A percentile compares a stretch with the other conserved stretches of the same genome.
phyloP scores from a whole-genome alignment of 1,140 invertebrate species.

The Sinonovacula constricta region DNA sequence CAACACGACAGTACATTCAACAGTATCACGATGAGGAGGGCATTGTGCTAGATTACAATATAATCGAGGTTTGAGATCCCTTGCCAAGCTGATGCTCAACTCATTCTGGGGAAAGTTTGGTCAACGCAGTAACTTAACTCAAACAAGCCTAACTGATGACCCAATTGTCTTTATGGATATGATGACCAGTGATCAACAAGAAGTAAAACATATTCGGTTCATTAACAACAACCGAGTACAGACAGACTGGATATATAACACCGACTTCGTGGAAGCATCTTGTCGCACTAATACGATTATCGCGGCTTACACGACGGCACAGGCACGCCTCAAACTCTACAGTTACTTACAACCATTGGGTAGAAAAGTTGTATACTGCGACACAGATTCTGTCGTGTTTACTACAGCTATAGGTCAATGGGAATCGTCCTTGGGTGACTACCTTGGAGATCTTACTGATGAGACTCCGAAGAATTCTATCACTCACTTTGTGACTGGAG shows the following conservation, averaged over 20 bases:
- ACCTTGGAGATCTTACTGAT: background rate
- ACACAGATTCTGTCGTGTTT: background rate
- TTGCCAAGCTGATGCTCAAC: constrained; percentile 59
- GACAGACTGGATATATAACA: constrained; percentile 3
- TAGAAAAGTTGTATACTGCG: background rate
- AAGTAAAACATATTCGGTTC: constrained; percentile 22
- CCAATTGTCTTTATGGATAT: constrained; percentile 57
- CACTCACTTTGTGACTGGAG: constrained; percentile 23
- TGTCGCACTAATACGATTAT: constrained; percentile 69
- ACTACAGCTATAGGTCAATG: background rate
- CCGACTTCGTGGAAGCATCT: background rate
- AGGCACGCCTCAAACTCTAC: constrained; percentile 52
- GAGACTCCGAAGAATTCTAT: background rate
- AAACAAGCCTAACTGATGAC: constrained; percentile 9
- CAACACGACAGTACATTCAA: constrained; percentile 66
- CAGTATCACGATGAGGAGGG: constrained; percentile 72
- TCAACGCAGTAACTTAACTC: no score
- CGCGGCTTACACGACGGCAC: constrained; percentile 71
- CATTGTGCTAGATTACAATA: constrained; percentile 68
- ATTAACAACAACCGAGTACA: constrained; percentile 14
- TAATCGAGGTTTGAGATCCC: constrained; percentile 70
- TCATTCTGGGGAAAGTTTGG: constrained; percentile 51
- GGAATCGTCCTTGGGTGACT: constrained; percentile 2
- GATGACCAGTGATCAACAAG: constrained; percentile 47
- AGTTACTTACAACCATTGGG: constrained; percentile 44